Percentiles rank a stretch among this genome's conserved stretches.
phyloP scores from a whole-genome alignment of 2,797 vertebrate species.

The Darevskia nairensis region DNA sequence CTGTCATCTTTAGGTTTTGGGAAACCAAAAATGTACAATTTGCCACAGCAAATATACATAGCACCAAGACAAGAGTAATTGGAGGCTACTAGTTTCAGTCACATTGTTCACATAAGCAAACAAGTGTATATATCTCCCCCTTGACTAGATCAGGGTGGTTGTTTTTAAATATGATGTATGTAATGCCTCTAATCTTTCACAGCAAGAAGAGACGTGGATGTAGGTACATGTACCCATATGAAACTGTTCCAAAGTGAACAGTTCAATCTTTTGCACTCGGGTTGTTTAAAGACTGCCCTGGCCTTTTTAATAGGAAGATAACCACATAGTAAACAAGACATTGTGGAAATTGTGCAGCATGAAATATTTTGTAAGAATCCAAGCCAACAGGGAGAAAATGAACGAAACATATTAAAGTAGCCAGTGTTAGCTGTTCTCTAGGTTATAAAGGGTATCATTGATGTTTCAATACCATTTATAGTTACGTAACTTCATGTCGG shows the following conservation, averaged over 20 bases:
- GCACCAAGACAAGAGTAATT: neutral
- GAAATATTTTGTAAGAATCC: constrained; percentile 18
- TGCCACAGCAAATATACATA: neutral
- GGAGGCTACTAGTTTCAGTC: neutral
- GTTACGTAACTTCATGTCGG: neutral
- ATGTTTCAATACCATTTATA: constrained; percentile 6
- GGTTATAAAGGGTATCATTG: neutral
- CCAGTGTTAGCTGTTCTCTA: neutral
- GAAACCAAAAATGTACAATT: neutral
- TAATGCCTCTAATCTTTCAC: neutral
- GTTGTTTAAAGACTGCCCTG: neutral
- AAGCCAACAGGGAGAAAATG: neutral
- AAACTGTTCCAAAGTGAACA: neutral
- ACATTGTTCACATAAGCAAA: neutral
- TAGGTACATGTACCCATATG: neutral
- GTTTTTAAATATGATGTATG: neutral
- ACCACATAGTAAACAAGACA: neutral
- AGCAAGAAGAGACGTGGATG: neutral
- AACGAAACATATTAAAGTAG: neutral
- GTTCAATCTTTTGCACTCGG: neutral
- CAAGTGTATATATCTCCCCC: no score
- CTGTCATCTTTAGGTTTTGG: neutral
- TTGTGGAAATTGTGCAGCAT: neutral
- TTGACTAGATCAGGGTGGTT: neutral
- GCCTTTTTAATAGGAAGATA: neutral